Percentiles rank a stretch among this genome's conserved stretches.
These are phyloP conservation scores for Episyrphus balteatus DNA, from an alignment of 1,140 invertebrate genomes.

Conservation along the genomic window DNA sequence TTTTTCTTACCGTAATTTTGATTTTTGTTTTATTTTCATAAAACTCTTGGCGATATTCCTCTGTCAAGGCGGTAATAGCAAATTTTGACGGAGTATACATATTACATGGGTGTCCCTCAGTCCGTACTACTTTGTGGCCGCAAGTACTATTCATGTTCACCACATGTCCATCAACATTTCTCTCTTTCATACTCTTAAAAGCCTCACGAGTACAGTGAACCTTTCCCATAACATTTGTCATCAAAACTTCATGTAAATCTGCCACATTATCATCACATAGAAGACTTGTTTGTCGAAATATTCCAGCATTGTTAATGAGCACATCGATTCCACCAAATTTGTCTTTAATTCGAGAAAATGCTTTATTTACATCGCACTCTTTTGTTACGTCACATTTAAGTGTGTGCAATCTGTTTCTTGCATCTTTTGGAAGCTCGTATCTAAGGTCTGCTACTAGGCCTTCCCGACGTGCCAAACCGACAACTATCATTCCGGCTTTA, in stretches of 20 bases:
- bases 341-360: conserved; percentile 52
- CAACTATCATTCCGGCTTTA: conserved; percentile 46
- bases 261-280: conserved; percentile 8
- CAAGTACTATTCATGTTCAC: conserved; percentile 56
- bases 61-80: conserved; percentile 53
- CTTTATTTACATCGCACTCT: conserved; percentile 49
- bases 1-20: conserved; percentile 44
- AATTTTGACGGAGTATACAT: conserved; percentile 58
- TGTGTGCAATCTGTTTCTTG: conserved; percentile 36
- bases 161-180: conserved; percentile 56
- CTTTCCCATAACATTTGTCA: conserved; percentile 58
- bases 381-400: conserved; percentile 50
- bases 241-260: conserved; percentile 30
- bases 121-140: conserved; percentile 39
- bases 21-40: conserved; percentile 43
- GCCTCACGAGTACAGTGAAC: conserved; percentile 53
- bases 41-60: conserved; percentile 54
- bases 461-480: conserved; percentile 53
- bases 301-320: conserved; percentile 64
- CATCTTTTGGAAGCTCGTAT: conserved; percentile 14
- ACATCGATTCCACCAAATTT: conserved; percentile 54
- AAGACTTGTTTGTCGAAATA: conserved; percentile 20
- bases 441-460: conserved; percentile 39
- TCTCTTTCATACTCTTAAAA: conserved; percentile 52
- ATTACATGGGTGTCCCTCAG: conserved; percentile 26